A percentile compares a stretch with the other conserved stretches of the same genome.
phyloP scores from a whole-genome alignment of 2,797 vertebrate species.

The Paedocypris micromegethes region DNA sequence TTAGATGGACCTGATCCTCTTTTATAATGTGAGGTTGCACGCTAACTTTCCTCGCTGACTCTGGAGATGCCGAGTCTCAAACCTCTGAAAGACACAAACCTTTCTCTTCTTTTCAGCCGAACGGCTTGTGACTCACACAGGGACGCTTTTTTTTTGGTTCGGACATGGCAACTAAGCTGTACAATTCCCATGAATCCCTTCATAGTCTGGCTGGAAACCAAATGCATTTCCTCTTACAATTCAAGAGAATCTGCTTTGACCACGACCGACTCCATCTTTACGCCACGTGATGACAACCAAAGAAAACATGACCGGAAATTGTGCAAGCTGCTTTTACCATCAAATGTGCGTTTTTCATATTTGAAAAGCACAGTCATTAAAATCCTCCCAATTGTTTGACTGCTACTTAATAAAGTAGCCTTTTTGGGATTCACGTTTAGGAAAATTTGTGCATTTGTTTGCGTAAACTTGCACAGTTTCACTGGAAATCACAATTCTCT shows the following conservation, averaged over 20 bases:
- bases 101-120: slow-evolving; percentile 9
- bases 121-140: slow-evolving; percentile 27
- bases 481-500: slow-evolving; percentile 17
- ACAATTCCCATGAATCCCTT: not conserved
- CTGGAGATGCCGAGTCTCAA: too few relatives aligned
- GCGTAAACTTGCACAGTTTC: slow-evolving; percentile 26
- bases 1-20: slow-evolving; percentile 44
- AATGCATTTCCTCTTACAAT: not conserved
- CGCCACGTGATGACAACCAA: slow-evolving; percentile 13
- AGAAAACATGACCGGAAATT: slow-evolving; percentile 28
- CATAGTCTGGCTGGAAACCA: not conserved
- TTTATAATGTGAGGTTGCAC: slow-evolving; percentile 11
- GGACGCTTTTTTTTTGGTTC: slow-evolving; percentile 18
- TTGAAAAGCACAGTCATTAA: too few relatives aligned
- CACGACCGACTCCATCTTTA: slow-evolving; percentile 19
- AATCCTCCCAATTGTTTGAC: too few relatives aligned
- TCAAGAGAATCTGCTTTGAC: slow-evolving; percentile 9
- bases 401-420: too few relatives aligned
- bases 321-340: slow-evolving; percentile 24
- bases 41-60: too few relatives aligned
- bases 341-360: slow-evolving; percentile 18
- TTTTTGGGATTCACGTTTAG: too few relatives aligned
- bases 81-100: slow-evolving; percentile 10
- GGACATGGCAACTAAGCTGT: not conserved
- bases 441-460: slow-evolving; percentile 5